Evolutionary conservation across 1,140 invertebrate genomes (phyloP).

Genomic region (Condylostylus longicornis): DNA sequence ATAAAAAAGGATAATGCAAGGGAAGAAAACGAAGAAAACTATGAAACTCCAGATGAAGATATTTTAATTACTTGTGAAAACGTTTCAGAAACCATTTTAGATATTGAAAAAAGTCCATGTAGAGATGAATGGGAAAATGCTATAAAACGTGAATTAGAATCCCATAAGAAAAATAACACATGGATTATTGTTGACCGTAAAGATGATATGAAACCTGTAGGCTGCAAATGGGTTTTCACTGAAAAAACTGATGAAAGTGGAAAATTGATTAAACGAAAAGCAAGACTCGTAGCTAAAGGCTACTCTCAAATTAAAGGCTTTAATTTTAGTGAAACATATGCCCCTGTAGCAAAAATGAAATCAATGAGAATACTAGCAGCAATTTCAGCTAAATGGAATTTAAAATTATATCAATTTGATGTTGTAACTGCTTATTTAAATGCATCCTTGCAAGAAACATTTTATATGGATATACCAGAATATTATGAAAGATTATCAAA

Average conservation of each 20-base stretch:
- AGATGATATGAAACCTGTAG: conserved; percentile 13
- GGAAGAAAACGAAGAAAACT: no score
- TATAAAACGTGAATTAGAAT: conserved; percentile 13
- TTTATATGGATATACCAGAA: no score
- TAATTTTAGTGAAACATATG: conserved; percentile 26
- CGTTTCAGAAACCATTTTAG: background rate
- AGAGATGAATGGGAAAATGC: conserved; percentile 10
- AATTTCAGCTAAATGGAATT: conserved; percentile 5
- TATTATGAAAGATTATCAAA: no score
- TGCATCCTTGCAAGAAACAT: no score
- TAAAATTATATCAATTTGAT: no score
- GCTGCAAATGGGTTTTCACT: conserved; percentile 25
- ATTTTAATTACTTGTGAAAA: background rate
- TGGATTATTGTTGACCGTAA: conserved; percentile 15
- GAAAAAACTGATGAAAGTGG: conserved; percentile 19
- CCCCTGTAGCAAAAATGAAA: conserved; percentile 15
- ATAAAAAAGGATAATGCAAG: no score
- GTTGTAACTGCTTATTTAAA: no score
- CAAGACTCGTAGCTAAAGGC: conserved; percentile 24
- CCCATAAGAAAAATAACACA: conserved; percentile 11
- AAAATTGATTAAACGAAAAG: conserved; percentile 22
- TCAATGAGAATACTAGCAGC: conserved; percentile 6
- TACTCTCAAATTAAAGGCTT: conserved; percentile 16
- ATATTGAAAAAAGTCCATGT: background rate
- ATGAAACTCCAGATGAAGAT: conserved; percentile 1